Conservation (phyloP, 2,888 invertebrate species). For the Dicranocentrus wangi region DNA sequence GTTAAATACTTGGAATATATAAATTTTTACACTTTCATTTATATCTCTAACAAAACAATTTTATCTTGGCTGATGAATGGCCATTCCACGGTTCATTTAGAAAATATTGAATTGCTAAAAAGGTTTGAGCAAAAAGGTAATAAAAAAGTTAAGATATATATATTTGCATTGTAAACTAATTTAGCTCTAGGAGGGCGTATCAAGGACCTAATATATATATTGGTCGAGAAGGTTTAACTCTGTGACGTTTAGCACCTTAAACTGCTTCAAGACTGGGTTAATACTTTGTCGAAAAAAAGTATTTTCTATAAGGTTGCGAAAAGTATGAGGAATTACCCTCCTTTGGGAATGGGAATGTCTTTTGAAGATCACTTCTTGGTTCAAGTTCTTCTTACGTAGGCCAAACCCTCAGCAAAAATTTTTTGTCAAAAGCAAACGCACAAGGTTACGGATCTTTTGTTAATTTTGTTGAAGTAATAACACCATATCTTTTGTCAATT, state of each 20-base stretch:
- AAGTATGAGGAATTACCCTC: conserved; percentile 46
- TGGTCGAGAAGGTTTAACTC: not conserved
- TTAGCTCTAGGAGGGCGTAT: conserved; percentile 56
- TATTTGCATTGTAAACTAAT: conserved; percentile 61
- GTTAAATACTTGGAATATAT: conserved; percentile 19
- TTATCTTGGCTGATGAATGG: conserved; percentile 23
- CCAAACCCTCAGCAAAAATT: conserved; percentile 41
- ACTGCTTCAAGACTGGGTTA: not conserved
- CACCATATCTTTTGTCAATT: conserved; percentile 14
- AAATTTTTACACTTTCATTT: too few relatives aligned
- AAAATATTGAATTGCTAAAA: not conserved
- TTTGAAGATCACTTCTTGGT: conserved; percentile 12
- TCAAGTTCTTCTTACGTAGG: conserved; percentile 14
- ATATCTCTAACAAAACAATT: not conserved
- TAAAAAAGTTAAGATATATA: conserved; percentile 7
- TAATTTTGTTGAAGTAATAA: conserved; percentile 39
- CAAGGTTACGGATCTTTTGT: conserved; percentile 59
- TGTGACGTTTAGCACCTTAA: not conserved
- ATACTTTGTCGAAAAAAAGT: not conserved
- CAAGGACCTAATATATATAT: conserved; percentile 32
- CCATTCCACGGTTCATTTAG: conserved; percentile 41
- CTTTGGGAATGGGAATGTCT: conserved; percentile 51
- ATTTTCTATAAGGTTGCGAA: conserved; percentile 17
- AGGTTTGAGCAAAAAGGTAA: not conserved
- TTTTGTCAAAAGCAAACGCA: conserved; percentile 49